Evolutionary conservation across 1,140 invertebrate species (phyloP).

Genomic region (Heliconius congener): DNA sequence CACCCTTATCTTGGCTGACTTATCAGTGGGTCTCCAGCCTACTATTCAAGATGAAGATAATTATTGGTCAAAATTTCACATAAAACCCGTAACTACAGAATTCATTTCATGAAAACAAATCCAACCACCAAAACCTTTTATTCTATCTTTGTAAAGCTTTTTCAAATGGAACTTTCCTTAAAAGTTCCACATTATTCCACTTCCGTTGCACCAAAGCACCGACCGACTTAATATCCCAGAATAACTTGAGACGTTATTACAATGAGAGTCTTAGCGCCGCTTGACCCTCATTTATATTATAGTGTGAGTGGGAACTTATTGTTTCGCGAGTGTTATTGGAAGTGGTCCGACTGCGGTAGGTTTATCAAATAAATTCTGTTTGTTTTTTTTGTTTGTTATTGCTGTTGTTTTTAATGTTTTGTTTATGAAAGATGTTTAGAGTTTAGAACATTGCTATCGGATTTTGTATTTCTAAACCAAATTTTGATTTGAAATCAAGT

Average conservation of each 20-base stretch:
- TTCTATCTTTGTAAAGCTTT: neutral
- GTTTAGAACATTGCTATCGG: too few relatives aligned
- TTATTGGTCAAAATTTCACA: neutral
- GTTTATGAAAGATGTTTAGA: neutral
- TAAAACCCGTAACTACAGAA: too few relatives aligned
- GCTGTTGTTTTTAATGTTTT: neutral
- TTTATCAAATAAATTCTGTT: neutral
- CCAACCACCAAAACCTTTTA: neutral
- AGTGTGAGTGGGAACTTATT: conserved; percentile 5
- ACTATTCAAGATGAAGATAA: neutral
- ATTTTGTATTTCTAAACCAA: too few relatives aligned
- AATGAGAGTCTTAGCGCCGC: neutral
- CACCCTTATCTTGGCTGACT: too few relatives aligned
- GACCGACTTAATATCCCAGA: conserved; percentile 2
- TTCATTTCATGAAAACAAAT: neutral
- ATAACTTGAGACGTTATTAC: conserved; percentile 8
- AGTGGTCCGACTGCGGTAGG: neutral
- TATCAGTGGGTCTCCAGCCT: too few relatives aligned
- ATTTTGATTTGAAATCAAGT: too few relatives aligned
- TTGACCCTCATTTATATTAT: conserved; percentile 15
- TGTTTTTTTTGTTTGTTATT: neutral
- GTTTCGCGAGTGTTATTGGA: neutral
- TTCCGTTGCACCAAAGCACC: neutral
- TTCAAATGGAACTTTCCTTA: neutral
- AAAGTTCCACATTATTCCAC: conserved; percentile 11